Evolutionary conservation across 1,140 invertebrate species (phyloP), one percentile per base, ranked within the genome.

Genomic region (Asbolus verrucosus): DNA sequence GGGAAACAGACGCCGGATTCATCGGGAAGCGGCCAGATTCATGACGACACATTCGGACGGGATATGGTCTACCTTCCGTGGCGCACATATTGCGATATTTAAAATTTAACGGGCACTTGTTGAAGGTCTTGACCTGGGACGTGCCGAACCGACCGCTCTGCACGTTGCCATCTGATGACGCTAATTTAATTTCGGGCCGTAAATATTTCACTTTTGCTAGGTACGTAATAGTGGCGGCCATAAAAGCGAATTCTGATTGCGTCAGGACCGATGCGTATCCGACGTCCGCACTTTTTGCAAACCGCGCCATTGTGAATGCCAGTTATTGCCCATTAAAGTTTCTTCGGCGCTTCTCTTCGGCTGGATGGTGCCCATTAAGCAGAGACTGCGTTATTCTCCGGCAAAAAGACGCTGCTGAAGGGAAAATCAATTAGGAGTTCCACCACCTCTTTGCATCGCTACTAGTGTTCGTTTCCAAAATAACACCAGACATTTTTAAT

Each of bases 1-100:
- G 59, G 27, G 8, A 14, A 30, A 39, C 33, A 38, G 61, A 38
- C 36, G 41, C 41, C 41, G 63, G 63, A 24, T 39, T n/a, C 33
- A 43, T 39, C 61, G 36, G 36, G 36, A 65, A 65, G n/a, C 61
- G 36, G 16, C 18, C 24, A 9, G 18, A 39, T 63, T 21, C 30
- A 50, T 18, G 31, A 36, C 38, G 60, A 63, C 60, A 38, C 18
- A 9, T 31, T 31, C 24, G 59, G 24, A 33, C 31, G 31, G 60
- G 60, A 63, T 63, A 63, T 63, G 60, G 60, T 63, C 18, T 63
- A 63, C 60, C 60, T 63, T 38, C 61, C 46, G 46, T 13, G 11
- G n/a, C n/a, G n/a, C 14, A 14, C 46, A 13, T 54, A 54, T 54
- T 27, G 19, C 19, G n/a, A 24, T 9, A 54, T 54, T 27, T 54